These are phyloP conservation scores for Nilaparvata lugens DNA, from an alignment of 1,140 invertebrate genomes.

Conservation along the genomic window DNA sequence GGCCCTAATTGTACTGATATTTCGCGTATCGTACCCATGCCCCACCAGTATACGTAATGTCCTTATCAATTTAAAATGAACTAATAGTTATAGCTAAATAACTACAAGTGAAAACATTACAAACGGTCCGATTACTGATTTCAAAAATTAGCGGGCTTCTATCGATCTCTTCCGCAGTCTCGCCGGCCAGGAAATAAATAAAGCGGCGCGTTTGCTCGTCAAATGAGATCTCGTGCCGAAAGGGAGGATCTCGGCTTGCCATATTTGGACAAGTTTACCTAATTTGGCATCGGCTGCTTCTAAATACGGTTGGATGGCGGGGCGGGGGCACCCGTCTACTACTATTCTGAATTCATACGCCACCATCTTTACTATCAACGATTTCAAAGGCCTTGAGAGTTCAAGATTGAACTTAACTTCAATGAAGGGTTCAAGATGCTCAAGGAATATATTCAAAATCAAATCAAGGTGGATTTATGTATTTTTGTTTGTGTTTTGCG, in stretches of 20 bases:
- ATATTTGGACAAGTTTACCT: constrained; percentile 35
- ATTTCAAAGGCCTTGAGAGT: too few species aligned
- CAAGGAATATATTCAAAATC: constrained; percentile 7
- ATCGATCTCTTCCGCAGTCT: neutral
- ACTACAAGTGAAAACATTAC: too few species aligned
- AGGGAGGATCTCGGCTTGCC: constrained; percentile 30
- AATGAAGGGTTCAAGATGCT: constrained; percentile 1
- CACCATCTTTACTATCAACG: neutral
- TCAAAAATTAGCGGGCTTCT: constrained; percentile 1
- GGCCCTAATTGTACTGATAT: too few species aligned
- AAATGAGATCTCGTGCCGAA: constrained; percentile 16
- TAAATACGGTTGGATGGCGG: constrained; percentile 32
- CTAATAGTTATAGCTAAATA: too few species aligned
- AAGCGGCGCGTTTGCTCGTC: constrained; percentile 3
- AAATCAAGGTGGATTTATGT: neutral
- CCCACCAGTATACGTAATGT: too few species aligned
- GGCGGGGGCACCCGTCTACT: constrained; percentile 5
- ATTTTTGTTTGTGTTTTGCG: neutral
- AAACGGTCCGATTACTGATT: neutral
- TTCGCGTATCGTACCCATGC: too few species aligned
- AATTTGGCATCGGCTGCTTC: constrained; percentile 35
- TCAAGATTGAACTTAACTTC: too few species aligned
- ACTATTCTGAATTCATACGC: neutral
- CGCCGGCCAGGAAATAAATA: neutral
- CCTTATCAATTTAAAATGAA: too few species aligned